Base-by-base conservation (phyloP, 2,797 vertebrate genomes). In the Oreonectes daqikongensis region DNA sequence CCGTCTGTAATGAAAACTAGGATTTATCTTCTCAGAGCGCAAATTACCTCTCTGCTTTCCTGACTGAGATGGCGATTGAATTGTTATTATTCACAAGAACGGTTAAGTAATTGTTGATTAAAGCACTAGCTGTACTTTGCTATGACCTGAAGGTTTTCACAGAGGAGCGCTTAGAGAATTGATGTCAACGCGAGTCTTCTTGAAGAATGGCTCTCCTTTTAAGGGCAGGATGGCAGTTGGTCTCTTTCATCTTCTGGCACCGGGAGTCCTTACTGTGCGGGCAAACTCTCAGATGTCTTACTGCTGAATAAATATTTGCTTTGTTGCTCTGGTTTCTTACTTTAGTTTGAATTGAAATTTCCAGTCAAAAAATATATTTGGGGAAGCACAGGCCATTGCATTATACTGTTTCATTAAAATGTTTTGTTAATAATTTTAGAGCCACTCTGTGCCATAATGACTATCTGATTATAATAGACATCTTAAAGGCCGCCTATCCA, bases 181-280 rank as follows among this genome's bases (percentile, higher is more conserved):
- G 38, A 50, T 46, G 26, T 28, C 74, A 42, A 53, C 9, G 35
- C 30, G 35, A 50, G 63, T 53, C 57, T 57, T 30, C 12, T 61
- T 72, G 48, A 57, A 59, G 60, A 74, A 72, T 26, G 65, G 12
- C 12, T 74, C 50, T 72, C 81, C 81, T 79, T 84, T 81, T 81
- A 82, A 55, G 81, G 83, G 24, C 75, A 71, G 60, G 26, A 35
- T 76, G 69, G 75, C 72, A 74, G 69, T 76, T 67, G 69, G 35
- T 66, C 66, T 69, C 22, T 38, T 48, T 75, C 38, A 50, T 77
- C 52, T 44, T 38, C 26, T 65, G 71, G 60, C 74, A 77, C 64
- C 52, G 53, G 30, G 40, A 57, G 50, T 30, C 59, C 59, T 67
- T 80, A 75, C 50, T 75, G 26, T 72, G 50, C 63, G 71, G 32